Base-by-base conservation (phyloP, 2,888 invertebrate species). In the Agrilus cyanescens region DNA sequence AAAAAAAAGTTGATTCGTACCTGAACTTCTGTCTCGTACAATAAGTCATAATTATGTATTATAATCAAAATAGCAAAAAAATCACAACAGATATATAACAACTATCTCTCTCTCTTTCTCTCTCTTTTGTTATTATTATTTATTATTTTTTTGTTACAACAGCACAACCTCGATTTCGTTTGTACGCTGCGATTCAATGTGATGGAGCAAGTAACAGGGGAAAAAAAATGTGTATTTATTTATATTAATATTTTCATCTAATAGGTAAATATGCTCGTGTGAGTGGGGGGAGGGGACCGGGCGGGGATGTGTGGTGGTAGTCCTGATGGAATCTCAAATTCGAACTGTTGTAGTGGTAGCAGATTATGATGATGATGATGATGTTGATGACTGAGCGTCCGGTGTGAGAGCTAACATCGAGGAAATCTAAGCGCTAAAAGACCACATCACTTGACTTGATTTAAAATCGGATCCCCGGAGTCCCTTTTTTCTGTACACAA, bases 321-420 rank as follows among this genome's bases (percentile, higher is more conserved):
- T 25, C 25, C 25, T 10, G 25, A n/a, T n/a, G n/a, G n/a, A n/a
- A n/a, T n/a, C n/a, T n/a, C n/a, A n/a, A n/a, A n/a, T n/a, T n/a
- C n/a, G 10, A 25, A 25, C 10, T 25, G 8, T n/a, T n/a, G n/a
- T n/a, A n/a, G n/a, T n/a, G 4, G 25, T 2, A 25, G 8, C 10
- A 25, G 8, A 25, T 25, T 25, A 10, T 10, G 25, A 25, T 25
- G 25, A 25, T 25, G 25, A 25, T n/a, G n/a, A n/a, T n/a, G n/a
- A n/a, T n/a, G n/a, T n/a, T n/a, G n/a, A n/a, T n/a, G n/a, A n/a
- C n/a, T n/a, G n/a, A n/a, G n/a, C 25, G 25, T 25, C 25, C 10
- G n/a, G n/a, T n/a, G 25, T 46, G 46, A 48, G 65, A 71, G 73
- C 72, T 75, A 76, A 76, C 75, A 67, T 74, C 64, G 58, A 71